Evolutionary conservation across 2,888 invertebrate genomes (phyloP), one percentile per base, ranked within the genome.

Genomic region (Trachelus tabidus): DNA sequence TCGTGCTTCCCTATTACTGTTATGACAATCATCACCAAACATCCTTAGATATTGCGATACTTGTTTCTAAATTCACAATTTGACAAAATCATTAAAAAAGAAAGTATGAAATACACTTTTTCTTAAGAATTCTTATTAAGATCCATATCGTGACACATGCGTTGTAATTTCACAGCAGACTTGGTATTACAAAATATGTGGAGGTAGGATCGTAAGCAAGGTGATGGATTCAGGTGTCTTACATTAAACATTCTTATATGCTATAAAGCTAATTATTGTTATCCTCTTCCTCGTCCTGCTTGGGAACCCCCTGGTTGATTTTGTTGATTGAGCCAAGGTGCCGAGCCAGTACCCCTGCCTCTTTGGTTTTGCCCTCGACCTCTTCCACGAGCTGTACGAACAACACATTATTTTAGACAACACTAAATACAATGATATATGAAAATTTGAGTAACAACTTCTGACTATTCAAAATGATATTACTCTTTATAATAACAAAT

Each of bases 271-370:
- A 56, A 56, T 56, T 56, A 56, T 23, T 56, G 75, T 89, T 91
- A 91, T 84, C 91, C 90, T 79, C 91, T 87, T 83, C 91, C 91
- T 81, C 91, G 85, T 77, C 90, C 91, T n/a, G 90, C 81, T 84
- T 91, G 91, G 34, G 91, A 85, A 80, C 89, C 88, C 75, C 87
- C 87, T 0, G 90, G 86, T 83, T 91, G 91, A 81, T 89, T 91
- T 75, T 91, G 91, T 82, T 91, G 91, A 85, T 91, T 91, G 1
- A 91, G 85, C 91, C 91, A 91, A 33, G 91, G 91, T 33, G 91
- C 91, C 0, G 90, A 89, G 37, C 91, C 91, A n/a, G 91, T 91
- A 56, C 91, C 91, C 82, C 91, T 85, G 4, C 91, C 91, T 86
- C 91, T 89, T 84, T 90, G 90, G 78, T 88, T 90, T 79, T 90